Evolutionary conservation across 2,888 invertebrate species (phyloP), one percentile per base, ranked within the genome.

Genomic region (Erebia palarica): DNA sequence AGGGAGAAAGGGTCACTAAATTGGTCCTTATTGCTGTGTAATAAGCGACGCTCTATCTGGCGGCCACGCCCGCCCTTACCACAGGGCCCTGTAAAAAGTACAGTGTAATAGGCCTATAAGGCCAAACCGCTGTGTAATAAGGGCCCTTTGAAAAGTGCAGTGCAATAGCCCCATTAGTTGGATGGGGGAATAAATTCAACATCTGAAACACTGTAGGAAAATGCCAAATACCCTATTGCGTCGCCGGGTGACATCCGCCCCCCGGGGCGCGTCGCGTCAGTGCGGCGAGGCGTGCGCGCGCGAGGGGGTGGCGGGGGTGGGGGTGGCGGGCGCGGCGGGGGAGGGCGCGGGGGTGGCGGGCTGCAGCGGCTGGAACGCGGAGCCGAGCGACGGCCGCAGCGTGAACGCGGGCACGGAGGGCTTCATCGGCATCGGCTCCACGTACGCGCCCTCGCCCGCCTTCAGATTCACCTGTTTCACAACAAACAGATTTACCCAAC

Each of bases 331-430:
- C 70, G 74, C n/a, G 44, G 61, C 61, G 44, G 16, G 76, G 14
- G 76, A 57, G 71, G 10, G 75, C 77, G 53, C 71, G 69, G 80
- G 75, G 44, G 79, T 74, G 63, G 84, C 78, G 59, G 91, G 90
- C 81, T 92, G 95, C 80, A 96, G 94, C 80, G 96, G 96, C 88
- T 96, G 95, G 94, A 97, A 97, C 80, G 97, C 97, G 65, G 97
- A 97, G 78, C 96, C 96, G 77, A 95, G 94, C 83, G 97, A 97
- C 71, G 97, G 97, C 82, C 96, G 95, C 88, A 97, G 94, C 82
- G 96, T 96, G 92, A 96, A 97, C 77, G 95, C 95, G 36, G 87
- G 84, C 82, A 94, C 94, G 77, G 95, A 94, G 68, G 96, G 96
- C 87, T 96, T 96, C 85, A 94, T 86, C 73, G 88, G 84, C 78